Evolutionary conservation across 2,888 invertebrate species (phyloP).

Genomic region (Drosophila anomalipes): DNA sequence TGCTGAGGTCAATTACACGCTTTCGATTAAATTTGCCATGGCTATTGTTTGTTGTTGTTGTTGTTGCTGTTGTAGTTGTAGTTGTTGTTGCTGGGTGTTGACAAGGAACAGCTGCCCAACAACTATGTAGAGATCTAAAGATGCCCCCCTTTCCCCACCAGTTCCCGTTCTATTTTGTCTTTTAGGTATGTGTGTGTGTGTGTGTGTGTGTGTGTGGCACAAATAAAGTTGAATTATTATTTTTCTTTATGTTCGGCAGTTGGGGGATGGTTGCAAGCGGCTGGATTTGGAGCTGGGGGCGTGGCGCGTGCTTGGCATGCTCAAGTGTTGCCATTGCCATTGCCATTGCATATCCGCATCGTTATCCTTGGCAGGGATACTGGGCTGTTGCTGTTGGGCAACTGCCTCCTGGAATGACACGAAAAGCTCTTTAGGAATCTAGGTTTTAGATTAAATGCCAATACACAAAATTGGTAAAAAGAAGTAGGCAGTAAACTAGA

Average conservation of each 20-base stretch:
- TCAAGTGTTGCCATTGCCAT: conserved; percentile 71
- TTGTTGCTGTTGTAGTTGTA: conserved; percentile 25
- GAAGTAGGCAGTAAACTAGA: not conserved
- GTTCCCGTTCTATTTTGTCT: not conserved
- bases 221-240: conserved; percentile 79
- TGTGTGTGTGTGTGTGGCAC: conserved; percentile 55
- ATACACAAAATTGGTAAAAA: conserved; percentile 35
- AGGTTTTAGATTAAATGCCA: conserved; percentile 62
- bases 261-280: conserved; percentile 6
- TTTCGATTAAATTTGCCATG: conserved; percentile 79
- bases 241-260: conserved; percentile 67
- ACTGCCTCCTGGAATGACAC: conserved; percentile 51
- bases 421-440: conserved; percentile 64
- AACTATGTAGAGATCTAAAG: conserved; percentile 26
- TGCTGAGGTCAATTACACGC: conserved; percentile 80
- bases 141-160: not conserved
- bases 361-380: conserved; percentile 58
- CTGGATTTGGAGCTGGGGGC: conserved; percentile 30
- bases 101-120: conserved; percentile 75
- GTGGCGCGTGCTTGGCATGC: conserved; percentile 72
- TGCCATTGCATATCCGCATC: conserved; percentile 72
- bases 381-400: conserved; percentile 13
- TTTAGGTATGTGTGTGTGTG: conserved; percentile 41
- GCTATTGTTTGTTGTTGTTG: conserved; percentile 29
- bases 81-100: conserved; percentile 62